Evolutionary conservation across 2,113 vertebrate species (phyloP).

Genomic region (Bostrychus sinensis): DNA sequence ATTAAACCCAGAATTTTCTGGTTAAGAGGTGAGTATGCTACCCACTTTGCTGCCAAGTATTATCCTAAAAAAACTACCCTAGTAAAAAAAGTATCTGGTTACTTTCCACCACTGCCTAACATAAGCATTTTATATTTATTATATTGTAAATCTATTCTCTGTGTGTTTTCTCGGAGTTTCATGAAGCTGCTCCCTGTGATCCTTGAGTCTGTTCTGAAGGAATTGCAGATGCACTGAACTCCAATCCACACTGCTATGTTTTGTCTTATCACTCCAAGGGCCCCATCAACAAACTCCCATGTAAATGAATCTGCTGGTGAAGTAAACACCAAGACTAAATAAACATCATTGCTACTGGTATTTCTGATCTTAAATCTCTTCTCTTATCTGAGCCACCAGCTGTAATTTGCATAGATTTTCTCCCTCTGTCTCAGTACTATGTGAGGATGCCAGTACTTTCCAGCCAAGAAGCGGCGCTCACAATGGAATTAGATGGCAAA

Average conservation of each 20-base stretch:
- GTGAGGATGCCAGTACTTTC: constrained; percentile 13
- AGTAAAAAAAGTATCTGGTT: neutral
- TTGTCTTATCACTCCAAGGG: constrained; percentile 29
- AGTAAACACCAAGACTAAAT: constrained; percentile 31
- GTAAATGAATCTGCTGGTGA: constrained; percentile 36
- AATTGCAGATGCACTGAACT: constrained; percentile 38
- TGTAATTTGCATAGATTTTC: constrained; percentile 30
- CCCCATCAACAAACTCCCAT: constrained; percentile 16
- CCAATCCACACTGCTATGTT: constrained; percentile 42
- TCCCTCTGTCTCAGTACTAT: constrained; percentile 21
- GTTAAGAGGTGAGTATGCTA: too few species aligned
- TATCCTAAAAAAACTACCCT: too few species aligned
- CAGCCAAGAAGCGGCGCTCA: constrained; percentile 16
- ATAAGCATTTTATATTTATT: constrained; percentile 23
- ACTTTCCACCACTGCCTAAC: neutral
- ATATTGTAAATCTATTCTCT: neutral
- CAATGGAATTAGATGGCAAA: constrained; percentile 27
- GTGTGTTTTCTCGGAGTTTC: constrained; percentile 17
- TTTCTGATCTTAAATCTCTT: constrained; percentile 8
- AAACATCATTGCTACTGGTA: constrained; percentile 1
- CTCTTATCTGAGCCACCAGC: neutral
- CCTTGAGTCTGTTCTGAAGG: constrained; percentile 24
- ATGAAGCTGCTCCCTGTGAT: constrained; percentile 27
- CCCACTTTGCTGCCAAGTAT: too few species aligned
- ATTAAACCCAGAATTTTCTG: too few species aligned